Conservation (phyloP, 1,140 invertebrate species). For the Octopus sinensis region DNA sequence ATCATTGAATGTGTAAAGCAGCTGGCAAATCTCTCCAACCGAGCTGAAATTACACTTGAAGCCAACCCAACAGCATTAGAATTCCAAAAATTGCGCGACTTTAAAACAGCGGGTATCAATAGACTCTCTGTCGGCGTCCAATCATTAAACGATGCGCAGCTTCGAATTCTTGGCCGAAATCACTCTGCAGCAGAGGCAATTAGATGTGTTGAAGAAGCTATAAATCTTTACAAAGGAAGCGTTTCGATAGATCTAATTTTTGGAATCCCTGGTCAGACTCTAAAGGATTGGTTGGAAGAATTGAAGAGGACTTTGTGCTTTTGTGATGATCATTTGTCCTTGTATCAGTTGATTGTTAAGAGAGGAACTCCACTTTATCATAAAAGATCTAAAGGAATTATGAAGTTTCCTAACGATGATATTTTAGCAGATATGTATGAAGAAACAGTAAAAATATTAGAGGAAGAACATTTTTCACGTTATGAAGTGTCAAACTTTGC, state of each 20-base stretch:
- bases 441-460: conserved; percentile 33
- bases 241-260: conserved; percentile 53
- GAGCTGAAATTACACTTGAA: conserved; percentile 45
- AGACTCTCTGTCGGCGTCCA: conserved; percentile 47
- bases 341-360: conserved; percentile 53
- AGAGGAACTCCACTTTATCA: conserved; percentile 48
- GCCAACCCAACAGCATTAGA: conserved; percentile 43
- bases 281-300: conserved; percentile 38
- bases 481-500: conserved; percentile 52
- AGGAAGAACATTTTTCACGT: conserved; percentile 30
- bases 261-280: conserved; percentile 44
- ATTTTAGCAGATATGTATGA: conserved; percentile 41
- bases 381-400: conserved; percentile 28
- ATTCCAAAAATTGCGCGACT: conserved; percentile 33
- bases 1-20: conserved; percentile 32
- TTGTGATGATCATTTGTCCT: conserved; percentile 49
- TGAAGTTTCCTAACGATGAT: conserved; percentile 31
- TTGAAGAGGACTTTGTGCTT: conserved; percentile 35
- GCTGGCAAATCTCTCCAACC: conserved; percentile 16
- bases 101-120: conserved; percentile 43
- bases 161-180: conserved; percentile 42
- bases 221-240: conserved; percentile 32
- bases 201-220: conserved; percentile 40
- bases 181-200: conserved; percentile 41
- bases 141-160: conserved; percentile 30